Conservation (phyloP, 1,140 invertebrate species). For the Nasonia giraulti region DNA sequence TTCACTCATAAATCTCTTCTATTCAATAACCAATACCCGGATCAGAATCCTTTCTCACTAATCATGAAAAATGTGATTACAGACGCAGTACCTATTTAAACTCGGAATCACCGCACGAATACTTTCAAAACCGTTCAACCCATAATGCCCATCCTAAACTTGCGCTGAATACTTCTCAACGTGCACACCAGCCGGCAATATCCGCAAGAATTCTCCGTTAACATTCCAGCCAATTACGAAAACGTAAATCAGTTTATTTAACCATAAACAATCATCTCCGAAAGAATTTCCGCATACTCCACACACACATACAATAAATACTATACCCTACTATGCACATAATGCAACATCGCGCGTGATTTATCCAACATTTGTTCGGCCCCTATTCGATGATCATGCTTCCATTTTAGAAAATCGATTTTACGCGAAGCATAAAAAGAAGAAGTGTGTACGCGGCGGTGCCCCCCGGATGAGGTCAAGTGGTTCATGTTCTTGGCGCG, state of each 20-base stretch:
- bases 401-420: conserved; percentile 19
- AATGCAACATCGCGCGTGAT: not conserved
- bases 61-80: no score
- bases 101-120: no score
- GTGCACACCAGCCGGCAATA: not conserved
- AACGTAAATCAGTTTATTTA: conserved; percentile 1
- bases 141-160: not conserved
- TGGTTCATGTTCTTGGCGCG: conserved; percentile 43
- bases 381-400: not conserved
- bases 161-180: not conserved
- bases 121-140: no score
- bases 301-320: not conserved
- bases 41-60: no score
- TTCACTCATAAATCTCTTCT: no score
- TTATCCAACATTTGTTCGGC: not conserved
- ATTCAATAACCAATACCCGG: no score
- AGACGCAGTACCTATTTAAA: no score
- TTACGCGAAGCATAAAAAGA: not conserved
- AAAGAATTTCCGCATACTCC: not conserved
- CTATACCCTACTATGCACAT: no score
- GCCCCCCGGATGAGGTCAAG: conserved; percentile 37
- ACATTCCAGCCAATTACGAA: not conserved
- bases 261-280: not conserved
- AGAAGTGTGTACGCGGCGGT: not conserved
- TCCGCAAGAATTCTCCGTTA: not conserved